A percentile compares a stretch with the other conserved stretches of the same genome.
phyloP scores from a whole-genome alignment of 2,113 vertebrate genomes.

The Muntiacus muntjak region DNA sequence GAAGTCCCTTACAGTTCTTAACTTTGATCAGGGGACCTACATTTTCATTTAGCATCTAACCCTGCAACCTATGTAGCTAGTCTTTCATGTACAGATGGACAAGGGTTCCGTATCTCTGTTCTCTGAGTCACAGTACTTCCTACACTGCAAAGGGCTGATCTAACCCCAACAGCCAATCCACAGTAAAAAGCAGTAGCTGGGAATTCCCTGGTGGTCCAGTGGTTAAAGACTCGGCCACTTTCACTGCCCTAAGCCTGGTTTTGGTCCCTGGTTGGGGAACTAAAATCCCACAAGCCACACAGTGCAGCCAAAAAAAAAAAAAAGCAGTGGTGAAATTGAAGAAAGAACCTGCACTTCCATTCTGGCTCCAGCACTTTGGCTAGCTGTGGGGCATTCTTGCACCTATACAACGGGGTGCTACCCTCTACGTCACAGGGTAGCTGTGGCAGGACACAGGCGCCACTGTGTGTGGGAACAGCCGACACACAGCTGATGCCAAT shows the following conservation, averaged over 20 bases:
- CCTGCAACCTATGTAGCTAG: not conserved
- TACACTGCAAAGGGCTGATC: not conserved
- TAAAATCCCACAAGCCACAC: not conserved
- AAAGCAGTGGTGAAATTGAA: not conserved
- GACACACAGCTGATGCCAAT: not conserved
- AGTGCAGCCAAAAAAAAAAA: not conserved
- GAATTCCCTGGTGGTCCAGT: not conserved
- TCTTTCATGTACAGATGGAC: fast-evolving
- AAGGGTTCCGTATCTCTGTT: not conserved
- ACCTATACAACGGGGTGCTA: not conserved
- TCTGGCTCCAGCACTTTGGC: not conserved
- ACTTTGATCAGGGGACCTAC: not conserved
- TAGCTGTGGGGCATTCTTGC: not conserved
- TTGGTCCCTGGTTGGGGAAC: not conserved
- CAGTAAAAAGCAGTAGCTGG: not conserved
- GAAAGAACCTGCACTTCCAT: not conserved
- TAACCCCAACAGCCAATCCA: not conserved
- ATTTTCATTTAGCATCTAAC: not conserved
- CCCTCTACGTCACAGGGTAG: not conserved
- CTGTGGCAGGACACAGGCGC: not conserved
- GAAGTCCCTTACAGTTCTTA: not conserved
- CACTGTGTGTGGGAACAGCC: not conserved
- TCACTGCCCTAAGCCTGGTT: not conserved
- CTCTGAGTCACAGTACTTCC: not conserved
- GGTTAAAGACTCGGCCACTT: not conserved